A percentile compares a stretch with the other conserved stretches of the same genome.
Evolutionary conservation across 2,113 vertebrate genomes (phyloP).

Genomic region (Alligator sinensis): DNA sequence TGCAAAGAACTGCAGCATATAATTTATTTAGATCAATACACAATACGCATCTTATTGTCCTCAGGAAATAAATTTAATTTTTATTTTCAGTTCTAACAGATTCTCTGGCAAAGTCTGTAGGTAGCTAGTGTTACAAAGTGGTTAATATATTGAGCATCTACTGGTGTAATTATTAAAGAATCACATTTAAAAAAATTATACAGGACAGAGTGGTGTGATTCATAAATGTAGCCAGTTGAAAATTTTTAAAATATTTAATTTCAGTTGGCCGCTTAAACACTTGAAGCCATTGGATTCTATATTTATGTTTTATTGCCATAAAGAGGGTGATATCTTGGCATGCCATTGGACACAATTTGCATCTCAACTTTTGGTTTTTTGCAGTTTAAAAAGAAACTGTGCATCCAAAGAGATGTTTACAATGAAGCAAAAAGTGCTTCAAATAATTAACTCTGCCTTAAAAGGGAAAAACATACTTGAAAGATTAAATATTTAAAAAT

Average conservation of each 20-base stretch:
- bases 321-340: conserved; percentile 10
- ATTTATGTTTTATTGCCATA: conserved; percentile 45
- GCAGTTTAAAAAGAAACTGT: conserved; percentile 26
- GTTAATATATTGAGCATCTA: not conserved
- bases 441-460: conserved; percentile 14
- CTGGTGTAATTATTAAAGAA: not conserved
- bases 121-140: not conserved
- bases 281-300: not conserved
- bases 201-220: conserved; percentile 42
- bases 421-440: conserved; percentile 11
- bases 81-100: conserved; percentile 37
- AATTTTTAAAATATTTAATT: not conserved
- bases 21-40: conserved; percentile 21
- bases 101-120: conserved; percentile 17
- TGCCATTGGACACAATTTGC: not conserved
- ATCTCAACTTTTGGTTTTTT: conserved; percentile 41
- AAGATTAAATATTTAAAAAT: not conserved
- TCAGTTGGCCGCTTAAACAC: conserved; percentile 15
- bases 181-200: not conserved
- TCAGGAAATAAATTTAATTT: conserved; percentile 32
- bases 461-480: conserved; percentile 11
- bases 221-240: conserved; percentile 6
- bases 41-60: not conserved
- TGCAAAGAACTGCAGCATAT: not conserved
- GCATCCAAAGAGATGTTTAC: conserved; percentile 16